A percentile compares a stretch with the other conserved stretches of the same genome.
Evolutionary conservation across 2,888 invertebrate genomes (phyloP).

Genomic region (Sminthurinus aureus): DNA sequence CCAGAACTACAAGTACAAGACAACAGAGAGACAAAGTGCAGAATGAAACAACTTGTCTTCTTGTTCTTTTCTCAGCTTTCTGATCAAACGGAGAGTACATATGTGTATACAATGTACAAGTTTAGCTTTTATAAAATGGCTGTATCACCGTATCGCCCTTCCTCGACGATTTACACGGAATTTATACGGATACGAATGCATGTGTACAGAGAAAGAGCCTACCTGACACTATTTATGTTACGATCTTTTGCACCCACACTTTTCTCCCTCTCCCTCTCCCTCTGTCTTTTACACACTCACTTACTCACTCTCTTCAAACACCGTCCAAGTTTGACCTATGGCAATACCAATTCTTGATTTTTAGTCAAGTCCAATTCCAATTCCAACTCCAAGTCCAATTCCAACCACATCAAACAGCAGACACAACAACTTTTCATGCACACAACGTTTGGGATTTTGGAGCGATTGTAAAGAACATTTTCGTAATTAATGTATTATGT

Average conservation of each 20-base stretch:
- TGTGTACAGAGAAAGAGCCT: neutral
- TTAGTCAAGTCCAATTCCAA: too few species aligned
- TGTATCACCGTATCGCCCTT: neutral
- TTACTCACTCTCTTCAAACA: constrained; percentile 7
- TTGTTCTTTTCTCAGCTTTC: neutral
- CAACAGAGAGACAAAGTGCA: too few species aligned
- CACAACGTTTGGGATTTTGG: too few species aligned
- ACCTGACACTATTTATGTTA: constrained; percentile 1
- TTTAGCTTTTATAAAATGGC: too few species aligned
- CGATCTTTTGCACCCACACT: neutral
- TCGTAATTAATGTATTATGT: too few species aligned
- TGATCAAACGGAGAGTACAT: constrained; percentile 1
- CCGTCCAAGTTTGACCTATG: neutral
- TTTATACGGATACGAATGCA: neutral
- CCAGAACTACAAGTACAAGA: too few species aligned
- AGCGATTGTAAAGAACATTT: too few species aligned
- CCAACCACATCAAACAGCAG: too few species aligned
- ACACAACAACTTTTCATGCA: too few species aligned
- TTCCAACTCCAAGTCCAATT: neutral
- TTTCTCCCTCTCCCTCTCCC: constrained; percentile 1
- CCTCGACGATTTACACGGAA: neutral
- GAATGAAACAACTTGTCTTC: neutral
- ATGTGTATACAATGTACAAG: too few species aligned
- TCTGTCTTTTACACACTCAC: neutral
- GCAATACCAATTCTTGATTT: neutral